These are phyloP conservation scores for Zaprionus africanus DNA, from an alignment of 1,140 invertebrate genomes.

Conservation along the genomic window DNA sequence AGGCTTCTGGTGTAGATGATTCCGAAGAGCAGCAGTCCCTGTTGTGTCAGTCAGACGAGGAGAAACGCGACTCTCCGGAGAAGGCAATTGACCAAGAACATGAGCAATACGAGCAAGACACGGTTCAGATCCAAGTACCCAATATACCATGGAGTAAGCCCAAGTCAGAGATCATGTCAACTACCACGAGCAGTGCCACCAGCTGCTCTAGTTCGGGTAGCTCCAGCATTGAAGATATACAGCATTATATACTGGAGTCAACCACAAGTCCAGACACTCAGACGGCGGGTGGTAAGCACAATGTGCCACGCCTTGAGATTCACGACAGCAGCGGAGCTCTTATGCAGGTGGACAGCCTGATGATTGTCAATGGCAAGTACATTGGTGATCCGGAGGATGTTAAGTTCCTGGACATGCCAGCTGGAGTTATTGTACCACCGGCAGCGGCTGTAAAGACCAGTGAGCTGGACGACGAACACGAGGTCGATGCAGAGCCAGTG, in stretches of 20 bases:
- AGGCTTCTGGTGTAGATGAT: slow-evolving; percentile 42
- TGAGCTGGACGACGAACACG: slow-evolving; percentile 64
- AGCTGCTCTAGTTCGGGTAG: slow-evolving; percentile 72
- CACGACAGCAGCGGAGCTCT: slow-evolving; percentile 88
- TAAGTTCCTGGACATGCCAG: slow-evolving; percentile 77
- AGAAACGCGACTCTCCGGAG: slow-evolving; percentile 84
- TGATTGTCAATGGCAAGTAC: slow-evolving; percentile 85
- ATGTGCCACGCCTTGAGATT: slow-evolving; percentile 88
- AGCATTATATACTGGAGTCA: slow-evolving; percentile 83
- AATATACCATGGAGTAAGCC: slow-evolving; percentile 87
- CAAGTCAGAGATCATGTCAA: slow-evolving; percentile 71
- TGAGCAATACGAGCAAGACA: slow-evolving; percentile 86
- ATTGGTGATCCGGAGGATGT: slow-evolving; percentile 84
- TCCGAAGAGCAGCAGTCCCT: slow-evolving; percentile 63
- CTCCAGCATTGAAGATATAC: slow-evolving; percentile 83
- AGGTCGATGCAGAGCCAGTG: slow-evolving; percentile 67
- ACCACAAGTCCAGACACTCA: slow-evolving; percentile 84
- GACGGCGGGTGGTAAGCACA: slow-evolving; percentile 64
- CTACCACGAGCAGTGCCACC: slow-evolving; percentile 66
- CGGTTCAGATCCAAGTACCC: slow-evolving; percentile 85
- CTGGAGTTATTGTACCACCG: slow-evolving; percentile 66
- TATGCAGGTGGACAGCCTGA: slow-evolving; percentile 87
- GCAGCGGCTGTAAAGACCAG: slow-evolving; percentile 57
- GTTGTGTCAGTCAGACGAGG: slow-evolving; percentile 64
- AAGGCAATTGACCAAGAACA: slow-evolving; percentile 85